A percentile compares a stretch with the other conserved stretches of the same genome.
Conservation (phyloP, 2,888 invertebrate genomes). For the Masnerella sp. region DNA sequence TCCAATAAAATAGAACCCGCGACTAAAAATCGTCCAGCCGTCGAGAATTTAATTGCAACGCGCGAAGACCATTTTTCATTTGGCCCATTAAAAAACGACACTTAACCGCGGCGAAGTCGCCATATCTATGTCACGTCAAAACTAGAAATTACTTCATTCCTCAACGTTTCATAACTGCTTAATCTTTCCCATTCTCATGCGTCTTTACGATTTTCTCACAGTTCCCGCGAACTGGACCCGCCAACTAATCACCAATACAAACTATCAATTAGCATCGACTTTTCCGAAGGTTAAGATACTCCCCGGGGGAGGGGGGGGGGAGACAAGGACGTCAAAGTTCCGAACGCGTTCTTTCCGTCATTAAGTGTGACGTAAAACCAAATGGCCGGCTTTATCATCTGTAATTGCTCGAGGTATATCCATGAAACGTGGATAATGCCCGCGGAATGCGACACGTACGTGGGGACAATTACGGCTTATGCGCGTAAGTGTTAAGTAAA, state of each 20-base stretch:
- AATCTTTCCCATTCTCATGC: too few species aligned
- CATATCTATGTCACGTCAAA: too few species aligned
- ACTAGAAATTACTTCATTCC: too few species aligned
- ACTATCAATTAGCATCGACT: conserved; percentile 6
- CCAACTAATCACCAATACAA: background rate
- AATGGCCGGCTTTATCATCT: conserved; percentile 47
- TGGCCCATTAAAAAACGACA: too few species aligned
- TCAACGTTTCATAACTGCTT: too few species aligned
- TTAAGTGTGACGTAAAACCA: conserved; percentile 51
- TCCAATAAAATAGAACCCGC: too few species aligned
- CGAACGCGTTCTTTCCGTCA: conserved; percentile 29
- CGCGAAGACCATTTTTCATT: too few species aligned
- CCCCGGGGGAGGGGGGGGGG: background rate
- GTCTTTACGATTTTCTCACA: too few species aligned
- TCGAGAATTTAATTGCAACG: too few species aligned
- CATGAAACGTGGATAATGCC: conserved; percentile 48
- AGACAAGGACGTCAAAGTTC: conserved; percentile 28
- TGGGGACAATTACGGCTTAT: conserved; percentile 38
- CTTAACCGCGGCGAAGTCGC: too few species aligned
- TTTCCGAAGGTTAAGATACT: too few species aligned
- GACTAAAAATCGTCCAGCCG: too few species aligned
- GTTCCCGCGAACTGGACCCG: background rate
- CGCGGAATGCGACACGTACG: conserved; percentile 49
- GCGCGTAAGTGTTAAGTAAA: conserved; percentile 53
- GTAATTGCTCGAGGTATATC: conserved; percentile 53